Base-by-base conservation (phyloP, 2,888 invertebrate species). In the Acronicta leporina region DNA sequence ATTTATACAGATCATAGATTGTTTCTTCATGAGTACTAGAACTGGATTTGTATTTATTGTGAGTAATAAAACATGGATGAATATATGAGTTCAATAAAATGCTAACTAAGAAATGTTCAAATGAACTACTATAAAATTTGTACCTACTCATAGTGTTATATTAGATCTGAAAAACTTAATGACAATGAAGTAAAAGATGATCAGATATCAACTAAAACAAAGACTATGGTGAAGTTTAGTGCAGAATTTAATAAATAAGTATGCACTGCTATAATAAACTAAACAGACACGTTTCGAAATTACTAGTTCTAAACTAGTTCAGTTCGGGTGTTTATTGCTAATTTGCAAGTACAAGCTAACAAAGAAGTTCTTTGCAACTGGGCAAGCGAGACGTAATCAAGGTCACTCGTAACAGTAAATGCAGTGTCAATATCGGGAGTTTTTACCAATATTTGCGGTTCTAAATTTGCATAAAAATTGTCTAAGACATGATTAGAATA, bases 301-400 rank as follows among this genome's bases (percentile, higher is more conserved):
- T 44, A 75, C 80, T 65, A 60, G 82, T 81, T 79, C 68, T 77
- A 77, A 87, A 89, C 90, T 87, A 87, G 89, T 84, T 84, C 82
- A 84, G 80, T 84, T 87, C 66, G 79, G 84, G 85, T 82, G 82
- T 80, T 78, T 84, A 80, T 79, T 80, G 77, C 83, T 89, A 85
- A 89, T 90, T 90, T 89, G 83, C 83, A 73, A 84, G 79, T 72
- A 44, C 68, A 53, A 72, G 68, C 80, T 78, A 85, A 88, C 87
- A 89, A 89, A 88, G 88, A 86, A 81, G 75, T 82, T 78, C 74
- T 78, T 79, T 81, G 80, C 78, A 80, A 81, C 80, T 69, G 60
- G 77, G 77, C 69, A 79, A 81, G 81, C 79, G 83, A 84, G 81
- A 84, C 77, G 74, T 68, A 66, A 73, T 77, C 81, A 86, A 86